Conservation (phyloP, 2,888 invertebrate species). For the Tinea trinotella region DNA sequence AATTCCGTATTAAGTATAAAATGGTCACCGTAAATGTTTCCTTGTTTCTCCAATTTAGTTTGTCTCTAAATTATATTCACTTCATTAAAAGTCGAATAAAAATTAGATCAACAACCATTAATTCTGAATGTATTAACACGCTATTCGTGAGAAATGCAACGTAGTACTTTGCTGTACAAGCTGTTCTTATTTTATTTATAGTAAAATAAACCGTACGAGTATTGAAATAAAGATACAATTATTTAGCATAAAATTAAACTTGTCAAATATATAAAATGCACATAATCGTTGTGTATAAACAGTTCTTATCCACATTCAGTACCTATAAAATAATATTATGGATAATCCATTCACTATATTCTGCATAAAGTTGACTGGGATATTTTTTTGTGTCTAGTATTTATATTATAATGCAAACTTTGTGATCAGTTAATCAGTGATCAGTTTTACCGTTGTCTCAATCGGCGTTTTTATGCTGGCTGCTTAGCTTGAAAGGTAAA, state of each 20-base stretch:
- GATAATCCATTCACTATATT: too few relatives aligned
- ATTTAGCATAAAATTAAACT: background rate
- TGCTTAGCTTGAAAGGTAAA: too few relatives aligned
- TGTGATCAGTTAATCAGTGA: too few relatives aligned
- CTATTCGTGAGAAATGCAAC: conserved; percentile 15
- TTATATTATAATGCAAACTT: too few relatives aligned
- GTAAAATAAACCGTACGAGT: conserved; percentile 11
- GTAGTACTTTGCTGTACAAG: background rate
- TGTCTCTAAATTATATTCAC: background rate
- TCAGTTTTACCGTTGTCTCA: too few relatives aligned
- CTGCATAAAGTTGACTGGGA: too few relatives aligned
- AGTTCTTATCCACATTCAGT: conserved; percentile 27
- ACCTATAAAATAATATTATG: conserved; percentile 17
- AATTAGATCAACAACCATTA: conserved; percentile 15
- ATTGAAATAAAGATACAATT: conserved; percentile 8
- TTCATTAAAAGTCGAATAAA: conserved; percentile 13
- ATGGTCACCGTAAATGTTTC: background rate
- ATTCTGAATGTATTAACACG: conserved; percentile 7
- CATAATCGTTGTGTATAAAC: conserved; percentile 23
- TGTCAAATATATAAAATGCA: conserved; percentile 16
- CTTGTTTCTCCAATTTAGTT: background rate
- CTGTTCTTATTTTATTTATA: background rate
- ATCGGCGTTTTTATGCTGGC: too few relatives aligned
- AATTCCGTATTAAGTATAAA: background rate
- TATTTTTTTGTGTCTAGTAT: too few relatives aligned